Percentiles rank a stretch among this genome's conserved stretches.
phyloP scores from a whole-genome alignment of 64 coral and sea anemone species.

The Cladopsammia gracilis region DNA sequence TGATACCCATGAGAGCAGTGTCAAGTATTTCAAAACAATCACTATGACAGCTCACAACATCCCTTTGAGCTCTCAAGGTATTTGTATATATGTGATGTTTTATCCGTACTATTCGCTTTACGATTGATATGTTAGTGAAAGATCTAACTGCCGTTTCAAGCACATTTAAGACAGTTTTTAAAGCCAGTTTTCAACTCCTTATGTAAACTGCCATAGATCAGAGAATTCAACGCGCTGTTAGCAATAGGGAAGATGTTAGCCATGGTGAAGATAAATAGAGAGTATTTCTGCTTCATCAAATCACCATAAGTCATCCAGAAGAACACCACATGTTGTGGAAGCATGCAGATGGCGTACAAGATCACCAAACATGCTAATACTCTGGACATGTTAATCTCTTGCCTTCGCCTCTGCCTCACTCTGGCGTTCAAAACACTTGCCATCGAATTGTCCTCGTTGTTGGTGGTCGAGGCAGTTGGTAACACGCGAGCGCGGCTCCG shows the following conservation, averaged over 20 bases:
- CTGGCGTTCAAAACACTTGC: neutral
- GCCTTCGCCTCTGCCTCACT: constrained; percentile 65
- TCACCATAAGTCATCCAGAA: constrained; percentile 86
- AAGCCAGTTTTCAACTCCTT: constrained; percentile 77
- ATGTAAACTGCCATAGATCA: constrained; percentile 81
- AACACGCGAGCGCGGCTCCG: constrained; percentile 63
- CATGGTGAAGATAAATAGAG: constrained; percentile 82
- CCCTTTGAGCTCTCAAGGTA: no score
- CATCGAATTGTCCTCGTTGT: neutral
- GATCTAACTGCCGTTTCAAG: neutral
- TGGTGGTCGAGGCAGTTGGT: constrained; percentile 20
- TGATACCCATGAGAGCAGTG: no score
- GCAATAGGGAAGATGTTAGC: constrained; percentile 88
- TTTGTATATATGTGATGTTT: no score
- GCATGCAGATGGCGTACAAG: constrained; percentile 81
- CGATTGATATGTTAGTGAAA: no score
- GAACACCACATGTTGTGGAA: constrained; percentile 86
- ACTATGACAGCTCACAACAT: no score
- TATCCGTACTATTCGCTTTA: no score
- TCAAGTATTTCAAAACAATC: no score
- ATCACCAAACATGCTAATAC: constrained; percentile 78
- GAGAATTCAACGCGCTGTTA: constrained; percentile 83
- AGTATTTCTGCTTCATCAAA: constrained; percentile 65
- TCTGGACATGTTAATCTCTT: constrained; percentile 68
- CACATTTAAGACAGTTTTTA: constrained; percentile 50